Conservation (phyloP, 1,140 invertebrate genomes). For the Protaetia brevitarsis region DNA sequence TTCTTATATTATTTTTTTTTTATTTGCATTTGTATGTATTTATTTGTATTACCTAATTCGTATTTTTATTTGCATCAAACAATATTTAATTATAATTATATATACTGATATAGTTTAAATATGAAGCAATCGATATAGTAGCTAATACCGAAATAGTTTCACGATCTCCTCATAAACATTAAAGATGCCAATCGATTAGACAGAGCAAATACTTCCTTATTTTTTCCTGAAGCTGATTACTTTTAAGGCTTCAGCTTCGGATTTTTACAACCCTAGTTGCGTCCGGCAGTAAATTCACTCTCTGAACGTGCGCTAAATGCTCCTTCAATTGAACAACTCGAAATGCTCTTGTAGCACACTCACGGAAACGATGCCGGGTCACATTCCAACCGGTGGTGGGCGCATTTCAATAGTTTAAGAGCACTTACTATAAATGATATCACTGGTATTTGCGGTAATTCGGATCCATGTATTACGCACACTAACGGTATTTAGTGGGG, state of each 20-base stretch:
- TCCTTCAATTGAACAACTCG: not conserved
- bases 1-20: too few species aligned
- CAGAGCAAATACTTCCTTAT: too few species aligned
- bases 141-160: too few species aligned
- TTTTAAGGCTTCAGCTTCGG: not conserved
- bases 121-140: too few species aligned
- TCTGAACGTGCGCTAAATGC: not conserved
- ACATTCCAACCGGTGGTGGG: not conserved
- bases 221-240: not conserved
- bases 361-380: not conserved
- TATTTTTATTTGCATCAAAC: too few species aligned
- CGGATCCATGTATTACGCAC: not conserved
- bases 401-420: not conserved
- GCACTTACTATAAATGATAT: not conserved
- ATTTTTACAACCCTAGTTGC: not conserved
- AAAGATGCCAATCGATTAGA: too few species aligned
- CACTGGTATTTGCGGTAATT: not conserved
- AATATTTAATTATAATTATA: too few species aligned
- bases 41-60: too few species aligned
- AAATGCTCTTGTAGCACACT: not conserved
- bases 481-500: not conserved
- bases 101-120: too few species aligned
- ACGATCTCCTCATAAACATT: too few species aligned
- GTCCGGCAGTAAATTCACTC: not conserved
- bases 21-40: too few species aligned